These are phyloP conservation scores for Herpailurus yagouaroundi DNA, from an alignment of 2,113 vertebrate genomes.

Conservation along the genomic window DNA sequence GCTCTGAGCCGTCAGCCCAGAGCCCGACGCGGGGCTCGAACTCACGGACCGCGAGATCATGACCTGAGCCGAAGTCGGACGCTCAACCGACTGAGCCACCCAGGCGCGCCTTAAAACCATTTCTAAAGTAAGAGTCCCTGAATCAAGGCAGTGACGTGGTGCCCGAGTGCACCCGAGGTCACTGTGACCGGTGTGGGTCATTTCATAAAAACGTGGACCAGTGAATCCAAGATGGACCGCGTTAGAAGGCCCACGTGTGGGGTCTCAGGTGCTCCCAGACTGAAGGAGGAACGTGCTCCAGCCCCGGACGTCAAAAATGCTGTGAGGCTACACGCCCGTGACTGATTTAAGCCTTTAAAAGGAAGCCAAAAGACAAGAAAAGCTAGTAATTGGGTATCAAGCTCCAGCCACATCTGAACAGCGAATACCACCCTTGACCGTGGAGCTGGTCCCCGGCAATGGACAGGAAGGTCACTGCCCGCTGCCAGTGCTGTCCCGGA, in stretches of 20 bases:
- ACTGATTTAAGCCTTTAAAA: neutral
- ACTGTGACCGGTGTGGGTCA: neutral
- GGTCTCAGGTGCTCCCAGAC: too few relatives aligned
- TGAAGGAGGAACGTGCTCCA: neutral
- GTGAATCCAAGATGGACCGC: accelerated
- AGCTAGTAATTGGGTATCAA: too few relatives aligned
- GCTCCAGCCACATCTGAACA: neutral
- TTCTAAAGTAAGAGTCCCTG: neutral
- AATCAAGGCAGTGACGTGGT: neutral
- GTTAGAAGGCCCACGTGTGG: neutral
- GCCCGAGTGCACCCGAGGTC: neutral
- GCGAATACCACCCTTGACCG: neutral
- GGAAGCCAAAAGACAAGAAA: neutral
- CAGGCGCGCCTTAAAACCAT: too few relatives aligned
- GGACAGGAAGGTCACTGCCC: neutral
- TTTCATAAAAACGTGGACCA: neutral
- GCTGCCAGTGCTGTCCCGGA: neutral
- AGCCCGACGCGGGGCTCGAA: too few relatives aligned
- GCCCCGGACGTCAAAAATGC: too few relatives aligned
- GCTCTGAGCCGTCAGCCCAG: too few relatives aligned
- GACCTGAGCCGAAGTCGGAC: too few relatives aligned
- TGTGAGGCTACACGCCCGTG: accelerated
- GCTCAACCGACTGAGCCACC: too few relatives aligned
- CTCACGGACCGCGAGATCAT: too few relatives aligned
- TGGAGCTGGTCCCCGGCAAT: neutral